Base-by-base conservation (phyloP, 2,888 invertebrate species). In the Andrena trimmerana region DNA sequence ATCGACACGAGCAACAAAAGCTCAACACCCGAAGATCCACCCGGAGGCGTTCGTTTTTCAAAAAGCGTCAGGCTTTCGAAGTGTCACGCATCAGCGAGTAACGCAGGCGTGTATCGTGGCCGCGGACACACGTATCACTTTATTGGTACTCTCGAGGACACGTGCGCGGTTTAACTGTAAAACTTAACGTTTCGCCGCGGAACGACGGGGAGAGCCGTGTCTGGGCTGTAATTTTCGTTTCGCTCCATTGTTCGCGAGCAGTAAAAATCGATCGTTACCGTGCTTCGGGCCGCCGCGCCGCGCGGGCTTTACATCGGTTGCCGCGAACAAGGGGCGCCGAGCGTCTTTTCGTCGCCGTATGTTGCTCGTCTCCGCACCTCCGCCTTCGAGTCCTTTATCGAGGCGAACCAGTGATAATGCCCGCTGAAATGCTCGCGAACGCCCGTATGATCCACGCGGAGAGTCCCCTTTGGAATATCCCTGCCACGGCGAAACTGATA, bases 151-250 rank as follows among this genome's bases (percentile, higher is more conserved):
- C 81, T 76, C 52, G 66, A 78, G 67, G 70, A 84, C 79, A 78
- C 79, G 86, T 78, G 75, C 84, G 72, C 60, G 66, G 80, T 80
- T 86, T 80, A 86, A 84, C 82, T 83, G 80, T 84, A 87, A 86
- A 85, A 83, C 31, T 84, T 85, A 83, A 86, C 83, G 84, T 81
- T 87, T 72, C 81, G 60, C 65, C 54, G 48, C 63, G 68, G 69
- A 86, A 81, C 79, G 77, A 63, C 74, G 73, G 62, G 31, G 59
- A 65, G 59, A 60, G 57, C 52, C 67, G 66, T 57, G 62, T 67
- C 59, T 13, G 73, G 54, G 42, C 75, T 74, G 78, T 84, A 86
- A 86, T 86, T 86, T 84, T 78, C 75, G 79, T 81, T 77, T 78
- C 81, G 66, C 78, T 76, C 75, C 76, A 78, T 82, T 82, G 81